Evolutionary conservation across 2,113 vertebrate genomes (phyloP).

Genomic region (Tapirus terrestris): DNA sequence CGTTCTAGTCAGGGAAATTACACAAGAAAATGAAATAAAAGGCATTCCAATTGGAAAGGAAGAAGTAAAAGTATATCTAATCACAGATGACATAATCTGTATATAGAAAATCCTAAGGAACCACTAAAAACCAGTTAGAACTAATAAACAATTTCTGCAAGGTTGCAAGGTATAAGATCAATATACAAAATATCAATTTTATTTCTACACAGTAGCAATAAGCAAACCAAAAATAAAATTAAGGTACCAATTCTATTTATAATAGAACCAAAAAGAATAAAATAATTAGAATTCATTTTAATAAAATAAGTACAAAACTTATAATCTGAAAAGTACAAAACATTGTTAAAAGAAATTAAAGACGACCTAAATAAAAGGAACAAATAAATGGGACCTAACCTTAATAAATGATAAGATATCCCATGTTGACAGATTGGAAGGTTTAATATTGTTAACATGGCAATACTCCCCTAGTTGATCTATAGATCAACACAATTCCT

Average conservation of each 20-base stretch:
- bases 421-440: neutral
- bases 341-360: neutral
- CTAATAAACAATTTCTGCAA: neutral
- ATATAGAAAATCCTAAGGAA: neutral
- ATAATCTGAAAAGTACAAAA: neutral
- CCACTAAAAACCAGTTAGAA: slow-evolving; percentile 2
- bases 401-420: neutral
- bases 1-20: neutral
- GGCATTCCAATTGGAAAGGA: neutral
- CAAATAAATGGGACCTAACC: neutral
- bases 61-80: neutral
- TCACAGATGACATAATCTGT: neutral
- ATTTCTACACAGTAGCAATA: neutral
- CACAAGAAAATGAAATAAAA: neutral
- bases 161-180: neutral
- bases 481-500: no score
- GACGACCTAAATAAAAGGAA: neutral
- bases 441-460: no score
- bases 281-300: neutral
- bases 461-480: no score
- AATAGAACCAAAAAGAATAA: slow-evolving; percentile 9
- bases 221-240: slow-evolving; percentile 21
- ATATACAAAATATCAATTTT: neutral
- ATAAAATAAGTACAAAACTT: neutral
- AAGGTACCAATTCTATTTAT: neutral